A percentile compares a stretch with the other conserved stretches of the same genome.
Conservation (phyloP, 1,140 invertebrate genomes). For the Euwallacea similis region DNA sequence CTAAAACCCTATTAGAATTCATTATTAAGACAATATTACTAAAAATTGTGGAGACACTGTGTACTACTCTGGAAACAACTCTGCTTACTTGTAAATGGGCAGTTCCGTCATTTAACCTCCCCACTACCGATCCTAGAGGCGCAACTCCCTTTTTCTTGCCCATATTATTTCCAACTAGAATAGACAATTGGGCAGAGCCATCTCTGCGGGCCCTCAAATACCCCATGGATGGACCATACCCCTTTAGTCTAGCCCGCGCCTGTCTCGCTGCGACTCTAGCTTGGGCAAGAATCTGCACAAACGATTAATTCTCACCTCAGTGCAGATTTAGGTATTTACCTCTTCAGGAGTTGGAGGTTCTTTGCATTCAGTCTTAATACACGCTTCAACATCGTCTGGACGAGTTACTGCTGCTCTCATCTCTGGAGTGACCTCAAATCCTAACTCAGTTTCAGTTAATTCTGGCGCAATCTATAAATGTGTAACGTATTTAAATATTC, state of each 20-base stretch:
- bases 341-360: slow-evolving; percentile 34
- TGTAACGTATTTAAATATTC: slow-evolving; percentile 7
- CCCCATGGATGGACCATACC: slow-evolving; percentile 66
- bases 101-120: slow-evolving; percentile 76
- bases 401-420: slow-evolving; percentile 40
- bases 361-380: slow-evolving; percentile 49
- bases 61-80: neutral
- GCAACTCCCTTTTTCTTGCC: slow-evolving; percentile 77
- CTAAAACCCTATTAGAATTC: slow-evolving; percentile 63
- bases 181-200: slow-evolving; percentile 84
- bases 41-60: neutral
- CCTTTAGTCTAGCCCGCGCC: slow-evolving; percentile 26
- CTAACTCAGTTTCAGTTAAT: slow-evolving; percentile 78
- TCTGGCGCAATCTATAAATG: slow-evolving; percentile 65
- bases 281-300: slow-evolving; percentile 32
- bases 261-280: slow-evolving; percentile 48
- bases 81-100: slow-evolving; percentile 56
- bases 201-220: slow-evolving; percentile 79
- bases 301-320: neutral
- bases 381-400: slow-evolving; percentile 41
- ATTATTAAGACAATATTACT: neutral
- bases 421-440: slow-evolving; percentile 71
- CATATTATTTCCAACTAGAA: slow-evolving; percentile 80
- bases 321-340: slow-evolving; percentile 6
- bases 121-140: slow-evolving; percentile 77